Evolutionary conservation across 1,140 invertebrate genomes (phyloP), one percentile per base, ranked within the genome.

Genomic region (Conus ventricosus): DNA sequence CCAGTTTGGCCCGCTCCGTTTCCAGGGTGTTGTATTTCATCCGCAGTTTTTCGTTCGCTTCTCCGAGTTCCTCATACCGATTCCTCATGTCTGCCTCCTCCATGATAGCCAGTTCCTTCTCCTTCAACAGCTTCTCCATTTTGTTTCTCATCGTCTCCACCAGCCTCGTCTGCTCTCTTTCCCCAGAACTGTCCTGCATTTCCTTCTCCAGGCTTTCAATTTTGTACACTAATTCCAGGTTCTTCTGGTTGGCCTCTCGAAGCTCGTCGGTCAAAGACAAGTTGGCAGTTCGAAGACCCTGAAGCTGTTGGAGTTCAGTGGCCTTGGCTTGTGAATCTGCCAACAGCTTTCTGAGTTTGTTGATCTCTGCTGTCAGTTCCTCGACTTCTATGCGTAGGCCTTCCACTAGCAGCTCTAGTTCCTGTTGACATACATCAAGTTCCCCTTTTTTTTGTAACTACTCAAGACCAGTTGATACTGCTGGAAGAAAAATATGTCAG

Each of bases 181-280:
- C 92, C 25, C 84, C 67, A 23, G 57, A 82, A 27, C 54, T 67
- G 27, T 92, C 88, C 20, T 85, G 51, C 25, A 90, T 20, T 82
- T 91, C 88, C 75, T 89, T 90, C 75, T 93, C 90, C 25, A 92
- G 84, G 23, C 89, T 84, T n/a, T 83, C 87, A 20, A 93, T 67
- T 80, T 85, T 88, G 87, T 91, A 91, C 23, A 90, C 85, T n/a
- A 90, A 67, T 83, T 92, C 92, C 53, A 87, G 54, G 80, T 90
- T 92, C 86, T 92, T 92, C 84, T 93, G 91, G 67, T 87, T 89
- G 78, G 83, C 87, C 84, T 88, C 90, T 71, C 87, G 84, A 11
- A 93, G 20, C 78, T 91, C 89, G 10, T 92, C 87, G 10, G 63
- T 87, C 51, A 92, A 75, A n/a, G 25, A 51, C 63, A 86, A 75